phyloP scores from a whole-genome alignment of 2,888 invertebrate genomes.

The Idaea dimidiata region DNA sequence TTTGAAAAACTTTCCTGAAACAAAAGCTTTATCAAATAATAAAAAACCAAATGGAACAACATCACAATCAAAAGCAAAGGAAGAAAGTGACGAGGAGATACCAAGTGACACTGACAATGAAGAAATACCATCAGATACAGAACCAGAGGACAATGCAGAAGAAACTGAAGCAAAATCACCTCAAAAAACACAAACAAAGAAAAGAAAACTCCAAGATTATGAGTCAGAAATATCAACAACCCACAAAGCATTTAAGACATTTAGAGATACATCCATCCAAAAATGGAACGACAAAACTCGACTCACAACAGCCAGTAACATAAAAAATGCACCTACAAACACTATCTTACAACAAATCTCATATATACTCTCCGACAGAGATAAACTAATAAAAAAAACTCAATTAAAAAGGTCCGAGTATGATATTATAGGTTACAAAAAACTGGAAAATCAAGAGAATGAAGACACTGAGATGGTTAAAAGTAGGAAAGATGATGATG shows the following conservation, averaged over 20 bases:
- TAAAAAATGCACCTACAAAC: constrained; percentile 82
- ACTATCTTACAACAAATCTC: constrained; percentile 91
- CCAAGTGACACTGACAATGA: constrained; percentile 81
- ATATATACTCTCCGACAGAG: constrained; percentile 88
- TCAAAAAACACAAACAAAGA: constrained; percentile 45
- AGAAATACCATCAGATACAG: constrained; percentile 84
- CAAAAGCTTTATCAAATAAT: constrained; percentile 74
- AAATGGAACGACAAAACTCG: constrained; percentile 98
- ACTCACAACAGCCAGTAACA: constrained; percentile 83
- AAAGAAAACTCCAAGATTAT: constrained; percentile 81
- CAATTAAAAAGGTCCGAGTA: constrained; percentile 89
- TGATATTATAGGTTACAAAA: constrained; percentile 82
- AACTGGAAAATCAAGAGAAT: constrained; percentile 34
- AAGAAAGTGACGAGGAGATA: constrained; percentile 68
- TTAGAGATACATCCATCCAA: constrained; percentile 90
- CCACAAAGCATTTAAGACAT: constrained; percentile 83
- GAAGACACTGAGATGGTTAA: constrained; percentile 39
- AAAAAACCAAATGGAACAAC: constrained; percentile 27
- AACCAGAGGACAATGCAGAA: constrained; percentile 59
- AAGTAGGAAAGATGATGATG: constrained; percentile 72
- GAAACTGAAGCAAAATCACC: constrained; percentile 30
- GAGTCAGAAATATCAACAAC: constrained; percentile 77
- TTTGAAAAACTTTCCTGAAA: constrained; percentile 85
- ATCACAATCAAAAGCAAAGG: constrained; percentile 31
- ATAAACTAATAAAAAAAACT: constrained; percentile 88